Evolutionary conservation across 2,113 vertebrate genomes (phyloP).

Genomic region (Petrocephalus zakoni): DNA sequence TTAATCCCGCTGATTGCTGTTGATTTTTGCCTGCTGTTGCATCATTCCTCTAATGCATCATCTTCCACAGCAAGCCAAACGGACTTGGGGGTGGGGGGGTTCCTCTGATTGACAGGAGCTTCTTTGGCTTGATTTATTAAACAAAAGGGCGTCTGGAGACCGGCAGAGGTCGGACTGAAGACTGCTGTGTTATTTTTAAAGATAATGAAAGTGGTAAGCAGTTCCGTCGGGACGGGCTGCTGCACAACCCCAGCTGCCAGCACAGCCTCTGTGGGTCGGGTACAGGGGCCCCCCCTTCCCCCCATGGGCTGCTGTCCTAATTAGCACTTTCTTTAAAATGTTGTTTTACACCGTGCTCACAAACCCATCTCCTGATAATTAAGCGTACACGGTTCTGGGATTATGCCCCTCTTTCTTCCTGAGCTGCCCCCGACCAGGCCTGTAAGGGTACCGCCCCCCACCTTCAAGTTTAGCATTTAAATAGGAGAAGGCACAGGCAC

Average conservation of each 20-base stretch:
- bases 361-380: neutral
- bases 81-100: neutral
- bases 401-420: neutral
- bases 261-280: neutral
- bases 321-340: constrained; percentile 5
- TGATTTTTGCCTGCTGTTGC: constrained; percentile 52
- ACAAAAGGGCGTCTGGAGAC: constrained; percentile 9
- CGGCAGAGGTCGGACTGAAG: neutral
- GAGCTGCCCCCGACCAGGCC: neutral
- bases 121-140: constrained; percentile 19
- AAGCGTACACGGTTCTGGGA: neutral
- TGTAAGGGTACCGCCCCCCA: neutral
- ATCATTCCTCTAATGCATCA: constrained; percentile 59
- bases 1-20: constrained; percentile 59
- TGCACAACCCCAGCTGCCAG: neutral
- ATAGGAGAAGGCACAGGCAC: neutral
- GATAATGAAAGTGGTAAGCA: neutral
- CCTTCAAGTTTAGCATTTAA: neutral
- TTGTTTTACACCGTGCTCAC: neutral
- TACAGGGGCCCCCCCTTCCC: neutral
- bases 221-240: neutral
- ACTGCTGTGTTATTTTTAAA: neutral
- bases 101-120: constrained; percentile 4
- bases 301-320: neutral
- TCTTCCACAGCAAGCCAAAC: constrained; percentile 28